These are phyloP conservation scores for Sapajus apella DNA, from an alignment of 2,113 vertebrate genomes.

Conservation along the genomic window DNA sequence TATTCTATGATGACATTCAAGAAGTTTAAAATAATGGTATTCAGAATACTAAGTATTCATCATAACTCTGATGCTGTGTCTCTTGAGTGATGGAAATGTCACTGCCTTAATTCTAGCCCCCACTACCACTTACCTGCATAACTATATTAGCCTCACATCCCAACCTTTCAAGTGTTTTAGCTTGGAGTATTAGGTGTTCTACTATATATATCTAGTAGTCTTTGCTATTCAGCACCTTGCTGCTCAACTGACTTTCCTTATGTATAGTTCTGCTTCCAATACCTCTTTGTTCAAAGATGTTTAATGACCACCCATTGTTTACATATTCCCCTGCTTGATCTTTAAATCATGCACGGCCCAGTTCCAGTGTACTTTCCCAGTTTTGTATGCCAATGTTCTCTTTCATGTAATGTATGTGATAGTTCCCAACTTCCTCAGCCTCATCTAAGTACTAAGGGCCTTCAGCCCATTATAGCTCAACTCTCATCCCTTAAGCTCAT, in stretches of 20 bases:
- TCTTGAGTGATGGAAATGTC: neutral
- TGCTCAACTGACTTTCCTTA: neutral
- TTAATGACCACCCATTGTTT: neutral
- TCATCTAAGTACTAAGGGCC: neutral
- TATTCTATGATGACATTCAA: neutral
- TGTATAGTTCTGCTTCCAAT: neutral
- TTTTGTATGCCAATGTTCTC: neutral
- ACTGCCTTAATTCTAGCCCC: neutral
- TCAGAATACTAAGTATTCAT: neutral
- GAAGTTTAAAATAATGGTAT: neutral
- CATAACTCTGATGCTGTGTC: neutral
- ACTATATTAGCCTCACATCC: neutral
- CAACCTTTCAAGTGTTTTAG: neutral
- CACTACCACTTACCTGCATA: neutral
- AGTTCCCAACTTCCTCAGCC: neutral
- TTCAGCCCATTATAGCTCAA: neutral
- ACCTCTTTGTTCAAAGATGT: neutral
- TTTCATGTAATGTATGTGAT: neutral
- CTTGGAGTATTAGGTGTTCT: neutral
- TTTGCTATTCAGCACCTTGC: neutral
- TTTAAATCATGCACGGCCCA: neutral
- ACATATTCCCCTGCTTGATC: neutral
- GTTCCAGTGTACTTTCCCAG: neutral
- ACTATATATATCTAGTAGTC: neutral
- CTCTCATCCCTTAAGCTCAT: neutral